phyloP scores from a whole-genome alignment of 2,113 vertebrate species.

The Eclectus roratus region DNA sequence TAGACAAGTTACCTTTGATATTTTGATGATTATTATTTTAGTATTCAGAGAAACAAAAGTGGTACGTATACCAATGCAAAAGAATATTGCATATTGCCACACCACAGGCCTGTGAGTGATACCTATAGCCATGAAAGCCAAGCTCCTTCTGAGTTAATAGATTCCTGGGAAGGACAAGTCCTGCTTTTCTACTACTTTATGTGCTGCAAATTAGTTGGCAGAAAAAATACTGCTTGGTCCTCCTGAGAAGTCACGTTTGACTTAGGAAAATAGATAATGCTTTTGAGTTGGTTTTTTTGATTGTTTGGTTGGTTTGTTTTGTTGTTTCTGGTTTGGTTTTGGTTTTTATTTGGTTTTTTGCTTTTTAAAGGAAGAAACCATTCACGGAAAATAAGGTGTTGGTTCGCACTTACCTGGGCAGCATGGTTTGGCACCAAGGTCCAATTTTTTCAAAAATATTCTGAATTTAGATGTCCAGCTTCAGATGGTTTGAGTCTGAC shows the following conservation, averaged over 20 bases:
- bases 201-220: neutral
- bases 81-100: fast-evolving
- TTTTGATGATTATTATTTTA: fast-evolving
- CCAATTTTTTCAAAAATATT: neutral
- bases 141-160: neutral
- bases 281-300: neutral
- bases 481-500: fast-evolving
- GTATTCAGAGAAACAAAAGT: too few relatives aligned
- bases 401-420: neutral
- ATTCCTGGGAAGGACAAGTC: neutral
- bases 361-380: fast-evolving
- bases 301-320: neutral
- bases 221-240: neutral
- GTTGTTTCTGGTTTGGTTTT: neutral
- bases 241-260: neutral
- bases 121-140: fast-evolving
- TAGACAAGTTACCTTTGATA: neutral
- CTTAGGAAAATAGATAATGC: neutral
- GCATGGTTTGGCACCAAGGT: fast-evolving
- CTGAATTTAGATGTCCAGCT: neutral
- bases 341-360: neutral
- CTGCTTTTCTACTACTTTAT: neutral
- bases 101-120: fast-evolving
- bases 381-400: fast-evolving
- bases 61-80: fast-evolving